A percentile compares a stretch with the other conserved stretches of the same genome.
Conservation (phyloP, 2,888 invertebrate genomes). For the Drosophila conformis region DNA sequence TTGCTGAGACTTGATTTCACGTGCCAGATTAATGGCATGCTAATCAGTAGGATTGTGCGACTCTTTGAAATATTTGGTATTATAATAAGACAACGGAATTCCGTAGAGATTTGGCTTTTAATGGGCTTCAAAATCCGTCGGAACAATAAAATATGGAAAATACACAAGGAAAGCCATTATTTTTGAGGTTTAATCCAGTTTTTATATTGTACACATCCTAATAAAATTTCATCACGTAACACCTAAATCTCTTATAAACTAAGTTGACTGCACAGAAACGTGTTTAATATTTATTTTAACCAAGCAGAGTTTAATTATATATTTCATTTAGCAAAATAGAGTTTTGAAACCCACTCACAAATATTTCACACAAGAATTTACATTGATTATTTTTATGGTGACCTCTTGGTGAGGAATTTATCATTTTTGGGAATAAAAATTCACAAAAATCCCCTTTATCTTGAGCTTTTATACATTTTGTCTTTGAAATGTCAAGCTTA, state of each 20-base stretch:
- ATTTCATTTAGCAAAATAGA: not conserved
- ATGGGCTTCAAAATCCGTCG: not conserved
- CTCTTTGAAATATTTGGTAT: not conserved
- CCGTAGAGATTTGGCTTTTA: not conserved
- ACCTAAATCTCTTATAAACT: not conserved
- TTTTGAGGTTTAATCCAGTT: not conserved
- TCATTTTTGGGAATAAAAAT: not conserved
- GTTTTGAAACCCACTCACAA: not conserved
- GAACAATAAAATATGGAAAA: not conserved
- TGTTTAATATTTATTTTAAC: not conserved
- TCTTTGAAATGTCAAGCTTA: not conserved
- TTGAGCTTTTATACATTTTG: not conserved
- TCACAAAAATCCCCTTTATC: not conserved
- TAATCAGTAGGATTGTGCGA: not conserved
- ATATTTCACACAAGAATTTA: not conserved
- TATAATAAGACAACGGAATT: not conserved
- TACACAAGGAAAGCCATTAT: not conserved
- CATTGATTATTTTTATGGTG: not conserved
- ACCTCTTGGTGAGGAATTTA: not conserved
- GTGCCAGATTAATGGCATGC: slow-evolving; percentile 8
- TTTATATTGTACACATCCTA: not conserved
- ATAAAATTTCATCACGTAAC: not conserved
- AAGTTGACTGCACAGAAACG: not conserved
- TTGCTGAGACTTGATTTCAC: slow-evolving; percentile 1
- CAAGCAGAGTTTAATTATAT: no score